These are phyloP conservation scores for Forbesichthys agassizii DNA, from an alignment of 2,113 vertebrate species.

Conservation along the genomic window DNA sequence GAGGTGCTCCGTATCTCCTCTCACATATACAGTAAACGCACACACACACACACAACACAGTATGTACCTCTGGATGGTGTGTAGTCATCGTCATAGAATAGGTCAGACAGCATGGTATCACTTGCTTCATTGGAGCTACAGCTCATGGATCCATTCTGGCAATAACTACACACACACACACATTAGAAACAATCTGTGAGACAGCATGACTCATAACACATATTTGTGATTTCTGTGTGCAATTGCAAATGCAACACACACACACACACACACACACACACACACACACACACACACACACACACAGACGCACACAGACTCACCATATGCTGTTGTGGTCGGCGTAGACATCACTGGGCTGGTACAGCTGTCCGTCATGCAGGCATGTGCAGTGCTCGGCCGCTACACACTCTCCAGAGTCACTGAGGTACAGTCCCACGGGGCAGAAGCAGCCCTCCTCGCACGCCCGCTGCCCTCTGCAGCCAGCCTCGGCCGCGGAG, in stretches of 20 bases:
- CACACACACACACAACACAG: not conserved
- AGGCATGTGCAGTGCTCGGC: constrained; percentile 87
- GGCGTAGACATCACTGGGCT: constrained; percentile 88
- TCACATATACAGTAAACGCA: not conserved
- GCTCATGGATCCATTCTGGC: constrained; percentile 68
- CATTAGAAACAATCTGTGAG: not conserved
- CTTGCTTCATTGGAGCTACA: constrained; percentile 59
- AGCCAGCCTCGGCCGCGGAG: constrained; percentile 82
- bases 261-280: not conserved
- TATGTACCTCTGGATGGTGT: constrained; percentile 64
- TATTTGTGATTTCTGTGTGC: no score
- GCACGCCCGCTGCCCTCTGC: constrained; percentile 77
- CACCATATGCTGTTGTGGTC: constrained; percentile 91
- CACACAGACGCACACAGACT: constrained; percentile 48
- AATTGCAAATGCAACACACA: not conserved
- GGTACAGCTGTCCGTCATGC: constrained; percentile 90
- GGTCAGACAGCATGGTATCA: constrained; percentile 56
- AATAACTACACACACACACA: constrained; percentile 54
- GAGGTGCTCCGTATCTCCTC: not conserved
- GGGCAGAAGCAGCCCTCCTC: constrained; percentile 95
- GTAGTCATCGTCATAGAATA: constrained; percentile 68
- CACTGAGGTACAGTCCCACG: constrained; percentile 79
- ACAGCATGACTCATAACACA: not conserved
- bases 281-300: constrained; percentile 21
- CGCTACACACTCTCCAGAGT: constrained; percentile 83